Base-by-base conservation (phyloP, 1,140 invertebrate species). In the Drosophila parabipectinata region DNA sequence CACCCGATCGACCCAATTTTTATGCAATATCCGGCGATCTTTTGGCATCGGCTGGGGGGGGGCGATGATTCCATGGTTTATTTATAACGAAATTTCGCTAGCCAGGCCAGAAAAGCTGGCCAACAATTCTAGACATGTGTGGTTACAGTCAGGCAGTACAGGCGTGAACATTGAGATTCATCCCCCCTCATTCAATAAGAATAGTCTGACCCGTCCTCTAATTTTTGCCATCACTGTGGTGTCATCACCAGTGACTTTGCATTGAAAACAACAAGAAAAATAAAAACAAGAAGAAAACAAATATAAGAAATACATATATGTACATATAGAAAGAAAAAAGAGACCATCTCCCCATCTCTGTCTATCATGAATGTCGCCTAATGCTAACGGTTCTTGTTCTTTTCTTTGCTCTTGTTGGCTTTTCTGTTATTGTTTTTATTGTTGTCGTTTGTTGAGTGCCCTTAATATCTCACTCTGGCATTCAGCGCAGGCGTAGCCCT, bases 11-110 rank as follows among this genome's bases (percentile, higher is more conserved):
- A 28, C 26, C 26, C 26, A 63, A 14, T 48, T 51, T 72, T 81
- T 84, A 74, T 74, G 74, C 74, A 82, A 77, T 69, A 71, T 60
- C 48, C 69, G 47, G 24, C n/a, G 21, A 9, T 24, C 21, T 21
- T 37, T n/a, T 37, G 34, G 41, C 41, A 44, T 15, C 15, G 14
- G 5, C 41, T 7, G 14, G 41, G 39, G 41, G 39, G 12, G 66
- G n/a, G 41, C 52, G 71, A 91, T 91, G 89, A 91, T 91, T 91
- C 90, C 84, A 91, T 91, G 79, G 76, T 85, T 91, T 91, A 90
- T 91, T 91, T 91, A 69, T 90, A 91, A 91, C 69, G 77, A 72
- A 3, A 58, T 85, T 34, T 34, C 10, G 32, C 32, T 34, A 34
- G 34, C 10, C 34, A 12, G 50, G 62, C 21, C 21, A 83, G 15